Base-by-base conservation (phyloP, 2,888 invertebrate genomes). In the Pachycephus smyrnensis region DNA sequence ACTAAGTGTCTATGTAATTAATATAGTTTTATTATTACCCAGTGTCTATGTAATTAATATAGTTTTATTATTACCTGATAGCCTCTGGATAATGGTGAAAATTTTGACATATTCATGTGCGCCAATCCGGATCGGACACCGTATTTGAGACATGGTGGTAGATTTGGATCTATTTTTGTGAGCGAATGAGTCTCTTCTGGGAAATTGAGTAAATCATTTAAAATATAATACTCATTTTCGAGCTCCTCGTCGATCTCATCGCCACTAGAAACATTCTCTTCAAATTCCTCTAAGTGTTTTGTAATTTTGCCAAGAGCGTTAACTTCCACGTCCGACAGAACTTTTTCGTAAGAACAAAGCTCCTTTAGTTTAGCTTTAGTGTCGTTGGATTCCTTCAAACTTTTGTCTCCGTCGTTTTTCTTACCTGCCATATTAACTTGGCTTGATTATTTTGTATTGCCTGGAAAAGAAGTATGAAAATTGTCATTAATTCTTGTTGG, bases 1-100 rank as follows among this genome's bases (percentile, higher is more conserved):
- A 31, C 37, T 37, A 36, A 35, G 69, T 68, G 15, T 76, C 30
- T 76, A 23, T 73, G 30, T 31, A n/a, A 23, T 30, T 75, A 15
- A 9, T 71, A 76, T 9, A 9, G 23, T 73, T 31, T 15, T 12
- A n/a, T 4, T 73, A 55, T 80, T 84, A 91, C 91, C 86, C 90
- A 90, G 80, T 87, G n/a, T 76, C 30, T 76, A 23, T 73, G 30
- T 31, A n/a, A 23, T 30, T 75, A 15, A 9, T 71, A 76, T 9
- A 9, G 23, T 73, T 31, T 15, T 12, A n/a, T 4, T 73, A 55
- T 80, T 84, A 91, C 91, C 86, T 90, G 90, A 80, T 87, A 85
- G n/a, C 90, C 90, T 77, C 90, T 86, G n/a, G 91, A 89, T 36
- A 91, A 79, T 3, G 90, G 89, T n/a, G 90, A 88, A 80, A 91